Conservation (phyloP, 1,140 invertebrate species). For the Melipona quadrifasciata region DNA sequence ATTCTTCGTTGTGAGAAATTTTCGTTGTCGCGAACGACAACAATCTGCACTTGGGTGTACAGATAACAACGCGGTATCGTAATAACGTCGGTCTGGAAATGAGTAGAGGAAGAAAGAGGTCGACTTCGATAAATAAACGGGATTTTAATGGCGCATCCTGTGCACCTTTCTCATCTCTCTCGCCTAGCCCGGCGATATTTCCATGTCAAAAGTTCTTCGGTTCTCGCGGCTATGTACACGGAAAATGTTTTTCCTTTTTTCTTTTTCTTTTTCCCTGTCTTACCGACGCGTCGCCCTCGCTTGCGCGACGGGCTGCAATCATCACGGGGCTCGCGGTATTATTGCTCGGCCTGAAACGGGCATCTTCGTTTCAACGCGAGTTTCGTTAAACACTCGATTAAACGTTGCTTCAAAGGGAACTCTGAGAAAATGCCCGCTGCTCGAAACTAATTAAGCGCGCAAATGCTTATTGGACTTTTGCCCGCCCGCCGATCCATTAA, state of each 20-base stretch:
- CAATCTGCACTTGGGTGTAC: neutral
- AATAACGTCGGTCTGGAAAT: conserved; percentile 2
- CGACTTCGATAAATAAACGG: conserved; percentile 58
- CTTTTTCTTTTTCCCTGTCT: too few species aligned
- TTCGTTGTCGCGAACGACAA: neutral
- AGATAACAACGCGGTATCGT: neutral
- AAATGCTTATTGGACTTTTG: neutral
- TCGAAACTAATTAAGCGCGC: neutral
- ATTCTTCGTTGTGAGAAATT: neutral
- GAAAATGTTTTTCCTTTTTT: neutral
- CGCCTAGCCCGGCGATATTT: conserved; percentile 10
- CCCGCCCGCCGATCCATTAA: neutral
- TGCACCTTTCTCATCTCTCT: conserved; percentile 13
- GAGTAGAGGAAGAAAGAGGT: conserved; percentile 15
- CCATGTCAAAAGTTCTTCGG: conserved; percentile 41
- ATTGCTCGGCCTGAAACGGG: too few species aligned
- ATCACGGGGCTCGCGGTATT: too few species aligned
- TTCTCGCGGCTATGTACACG: conserved; percentile 7
- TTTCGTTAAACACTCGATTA: neutral
- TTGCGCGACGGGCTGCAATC: too few species aligned
- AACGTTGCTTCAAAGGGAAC: neutral
- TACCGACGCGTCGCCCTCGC: neutral
- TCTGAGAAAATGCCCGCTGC: neutral
- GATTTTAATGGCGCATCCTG: conserved; percentile 52
- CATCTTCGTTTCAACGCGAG: neutral